phyloP scores from a whole-genome alignment of 1,140 invertebrate genomes.

The Drosophila murphyi region DNA sequence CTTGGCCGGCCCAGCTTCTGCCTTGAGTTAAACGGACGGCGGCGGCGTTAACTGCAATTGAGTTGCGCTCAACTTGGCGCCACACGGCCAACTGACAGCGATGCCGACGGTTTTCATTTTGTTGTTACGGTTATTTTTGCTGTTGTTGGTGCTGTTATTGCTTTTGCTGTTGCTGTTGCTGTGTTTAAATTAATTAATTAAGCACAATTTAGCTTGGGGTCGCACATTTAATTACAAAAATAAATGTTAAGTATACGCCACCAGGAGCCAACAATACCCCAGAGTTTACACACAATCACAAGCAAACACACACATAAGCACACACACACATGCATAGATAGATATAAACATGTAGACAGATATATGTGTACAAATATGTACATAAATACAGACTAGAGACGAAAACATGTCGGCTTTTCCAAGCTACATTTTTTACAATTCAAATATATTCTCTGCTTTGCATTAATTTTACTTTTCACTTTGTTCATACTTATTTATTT shows the following conservation, averaged over 20 bases:
- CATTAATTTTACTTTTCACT: too few relatives aligned
- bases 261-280: conserved; percentile 60
- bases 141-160: conserved; percentile 9
- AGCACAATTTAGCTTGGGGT: conserved; percentile 60
- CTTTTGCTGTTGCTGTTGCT: conserved; percentile 19
- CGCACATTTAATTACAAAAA: conserved; percentile 71
- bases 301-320: background rate
- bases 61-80: conserved; percentile 67
- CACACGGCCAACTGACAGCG: conserved; percentile 64
- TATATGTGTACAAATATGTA: background rate
- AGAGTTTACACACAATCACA: conserved; percentile 35
- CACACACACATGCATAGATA: conserved; percentile 6
- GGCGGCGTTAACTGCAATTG: conserved; percentile 36
- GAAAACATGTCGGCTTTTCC: too few relatives aligned
- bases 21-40: background rate
- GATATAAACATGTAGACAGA: background rate
- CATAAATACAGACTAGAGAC: background rate
- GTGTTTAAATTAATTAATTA: conserved; percentile 76
- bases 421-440: too few relatives aligned
- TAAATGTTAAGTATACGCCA: conserved; percentile 75
- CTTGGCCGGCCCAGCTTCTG: background rate
- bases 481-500: too few relatives aligned
- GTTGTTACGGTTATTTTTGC: background rate
- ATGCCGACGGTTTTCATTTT: conserved; percentile 10
- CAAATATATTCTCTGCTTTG: too few relatives aligned